Percentiles rank a stretch among this genome's conserved stretches.
Conservation (phyloP, 1,140 invertebrate genomes). For the Brachionus calyciflorus region DNA sequence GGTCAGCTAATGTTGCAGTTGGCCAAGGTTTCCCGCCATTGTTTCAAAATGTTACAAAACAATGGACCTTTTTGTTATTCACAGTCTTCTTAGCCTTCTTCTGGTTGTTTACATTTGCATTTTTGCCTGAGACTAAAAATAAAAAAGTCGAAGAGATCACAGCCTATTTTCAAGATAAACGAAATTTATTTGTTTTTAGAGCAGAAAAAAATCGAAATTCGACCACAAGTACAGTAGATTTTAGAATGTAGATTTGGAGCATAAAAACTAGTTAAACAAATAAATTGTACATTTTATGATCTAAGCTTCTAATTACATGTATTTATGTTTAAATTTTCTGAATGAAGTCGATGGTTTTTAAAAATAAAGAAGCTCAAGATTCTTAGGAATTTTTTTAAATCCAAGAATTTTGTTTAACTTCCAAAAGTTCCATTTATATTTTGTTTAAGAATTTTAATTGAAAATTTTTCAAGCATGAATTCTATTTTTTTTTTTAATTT, state of each 20-base stretch:
- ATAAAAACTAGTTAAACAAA: background rate
- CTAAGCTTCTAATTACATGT: too few relatives aligned
- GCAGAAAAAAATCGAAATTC: background rate
- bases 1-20: slow-evolving; percentile 49
- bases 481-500: too few relatives aligned
- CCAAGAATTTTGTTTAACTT: too few relatives aligned
- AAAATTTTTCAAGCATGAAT: too few relatives aligned
- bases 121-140: slow-evolving; percentile 97
- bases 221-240: background rate
- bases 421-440: too few relatives aligned
- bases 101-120: slow-evolving; percentile 94
- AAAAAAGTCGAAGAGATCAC: slow-evolving; percentile 94
- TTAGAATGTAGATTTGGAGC: background rate
- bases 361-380: too few relatives aligned
- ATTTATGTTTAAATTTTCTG: too few relatives aligned
- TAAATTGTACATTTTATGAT: too few relatives aligned
- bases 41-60: slow-evolving; percentile 69
- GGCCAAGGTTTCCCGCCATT: slow-evolving; percentile 50
- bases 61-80: slow-evolving; percentile 96
- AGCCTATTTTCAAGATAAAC: slow-evolving; percentile 26
- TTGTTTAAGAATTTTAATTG: too few relatives aligned
- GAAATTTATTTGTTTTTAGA: slow-evolving; percentile 38
- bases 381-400: too few relatives aligned
- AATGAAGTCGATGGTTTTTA: too few relatives aligned
- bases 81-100: slow-evolving; percentile 89